Base-by-base conservation (phyloP, 2,888 invertebrate genomes). In the Erpobdella octoculata region DNA sequence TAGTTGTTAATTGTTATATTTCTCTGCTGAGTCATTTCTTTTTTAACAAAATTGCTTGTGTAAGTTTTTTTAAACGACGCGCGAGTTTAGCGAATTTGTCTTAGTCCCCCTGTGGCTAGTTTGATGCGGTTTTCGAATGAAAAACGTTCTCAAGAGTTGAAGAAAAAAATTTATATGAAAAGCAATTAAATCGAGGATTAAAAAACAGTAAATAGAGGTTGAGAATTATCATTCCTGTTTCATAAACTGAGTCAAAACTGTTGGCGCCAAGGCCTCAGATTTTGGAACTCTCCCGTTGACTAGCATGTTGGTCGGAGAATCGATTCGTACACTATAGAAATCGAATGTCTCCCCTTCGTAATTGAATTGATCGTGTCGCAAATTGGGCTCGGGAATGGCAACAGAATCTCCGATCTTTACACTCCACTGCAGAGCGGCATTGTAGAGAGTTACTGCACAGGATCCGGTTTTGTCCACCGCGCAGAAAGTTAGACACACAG, bases 401-500 rank as follows among this genome's bases (percentile, higher is more conserved):
- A 93, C 89, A 36, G 89, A 87, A 84, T 93, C 91, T 0, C 92
- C 92, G 73, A 92, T 90, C 74, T 90, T 90, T 70, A 90, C 89
- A 58, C 92, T 92, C 80, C 88, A 88, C 0, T 90, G 90, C 79
- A 88, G 87, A 8, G 90, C 90, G 83, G 91, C 86, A 85, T 93
- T 92, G 84, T 91, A 93, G 62, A 92, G 88, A 0, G 90, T 90
- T 73, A 92, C 91, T 28, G 88, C 87, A 79, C 91, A 90, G 1
- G 85, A 85, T 83, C 88, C 87, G 71, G 88, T 87, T 76, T 87
- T 87, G 84, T 92, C 92, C 61, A 90, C 87, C 79, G 92, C 83
- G 78, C 90, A 91, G 83, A 91, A 91, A 46, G 91, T 89, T 82
- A 81, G 81, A 21, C 80, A 90, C 65, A 91, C 89, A 59, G 87